Evolutionary conservation across 35 echinoderm and acorn worm genomes (phyloP).

Genomic region (Anneissia japonica): DNA sequence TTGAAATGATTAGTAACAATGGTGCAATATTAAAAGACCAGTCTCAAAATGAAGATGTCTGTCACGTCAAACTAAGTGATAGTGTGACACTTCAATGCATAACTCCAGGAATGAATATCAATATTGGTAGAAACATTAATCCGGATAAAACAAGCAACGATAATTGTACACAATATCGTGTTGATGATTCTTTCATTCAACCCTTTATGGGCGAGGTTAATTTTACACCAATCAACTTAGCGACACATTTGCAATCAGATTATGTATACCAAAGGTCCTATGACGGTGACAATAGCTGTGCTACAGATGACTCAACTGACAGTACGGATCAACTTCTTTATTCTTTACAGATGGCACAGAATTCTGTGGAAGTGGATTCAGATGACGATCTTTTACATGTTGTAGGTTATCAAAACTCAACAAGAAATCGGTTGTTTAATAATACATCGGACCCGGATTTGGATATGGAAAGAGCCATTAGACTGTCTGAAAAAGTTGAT

Average conservation of each 20-base stretch:
- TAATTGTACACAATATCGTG: background rate
- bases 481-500: slow-evolving; percentile 33
- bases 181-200: background rate
- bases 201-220: background rate
- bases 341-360: background rate
- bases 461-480: slow-evolving; percentile 20
- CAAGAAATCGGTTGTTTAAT: background rate
- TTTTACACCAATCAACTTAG: background rate
- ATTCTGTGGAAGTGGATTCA: background rate
- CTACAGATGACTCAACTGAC: background rate
- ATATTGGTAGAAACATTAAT: background rate
- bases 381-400: background rate
- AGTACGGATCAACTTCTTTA: background rate
- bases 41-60: background rate
- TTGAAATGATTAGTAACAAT: background rate
- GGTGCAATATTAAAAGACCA: background rate
- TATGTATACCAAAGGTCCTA: background rate
- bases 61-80: background rate
- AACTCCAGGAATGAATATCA: background rate
- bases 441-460: background rate
- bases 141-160: background rate
- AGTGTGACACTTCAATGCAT: background rate
- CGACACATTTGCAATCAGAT: background rate
- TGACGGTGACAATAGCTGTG: background rate
- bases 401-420: background rate